Evolutionary conservation across 2,797 vertebrate genomes (phyloP), one percentile per base, ranked within the genome.

Genomic region (Adrianichthys oophorus): DNA sequence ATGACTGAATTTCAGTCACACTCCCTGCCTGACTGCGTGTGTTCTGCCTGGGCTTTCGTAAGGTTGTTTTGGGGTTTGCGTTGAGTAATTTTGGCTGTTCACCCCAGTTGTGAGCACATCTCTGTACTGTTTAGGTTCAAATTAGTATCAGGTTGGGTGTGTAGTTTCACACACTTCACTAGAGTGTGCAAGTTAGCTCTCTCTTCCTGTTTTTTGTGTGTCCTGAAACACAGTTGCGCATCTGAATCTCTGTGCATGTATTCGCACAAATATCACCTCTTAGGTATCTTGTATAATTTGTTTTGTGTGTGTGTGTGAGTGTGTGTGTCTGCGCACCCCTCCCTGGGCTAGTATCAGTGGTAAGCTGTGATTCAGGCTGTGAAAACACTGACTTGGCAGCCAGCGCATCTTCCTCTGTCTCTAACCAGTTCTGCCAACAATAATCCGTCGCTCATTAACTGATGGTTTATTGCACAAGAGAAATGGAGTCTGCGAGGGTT

Each of bases 341-440:
- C 62, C 65, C 65, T 74, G 65, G 68, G 80, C 76, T 73, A 73
- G 77, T 76, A 80, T 83, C 72, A 52, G 71, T 81, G 72, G 68
- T 85, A 81, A 83, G 80, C 83, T 81, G 80, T 79, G 78, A 81
- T 81, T 76, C 83, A 83, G 80, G 83, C 83, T 85, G 83, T 83
- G 78, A 83, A 83, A 79, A 83, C 83, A 83, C 70, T 82, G 80
- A 82, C 78, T 72, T 83, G 83, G 83, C 80, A 82, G 78, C 74
- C 62, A 75, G 65, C 70, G 67, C 53, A 43, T 74, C 78, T 79
- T 83, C 78, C 74, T 81, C 70, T 67, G 40, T 71, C 71, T 84
- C 67, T 56, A 55, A 59, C 56, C 23, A 49, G 29, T 72, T 64
- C 45, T 4, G 64, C 70, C 70, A 79, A 67, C 65, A 70, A 52